Conservation (phyloP, 2,113 vertebrate genomes). For the Mionectes macconnelli region DNA sequence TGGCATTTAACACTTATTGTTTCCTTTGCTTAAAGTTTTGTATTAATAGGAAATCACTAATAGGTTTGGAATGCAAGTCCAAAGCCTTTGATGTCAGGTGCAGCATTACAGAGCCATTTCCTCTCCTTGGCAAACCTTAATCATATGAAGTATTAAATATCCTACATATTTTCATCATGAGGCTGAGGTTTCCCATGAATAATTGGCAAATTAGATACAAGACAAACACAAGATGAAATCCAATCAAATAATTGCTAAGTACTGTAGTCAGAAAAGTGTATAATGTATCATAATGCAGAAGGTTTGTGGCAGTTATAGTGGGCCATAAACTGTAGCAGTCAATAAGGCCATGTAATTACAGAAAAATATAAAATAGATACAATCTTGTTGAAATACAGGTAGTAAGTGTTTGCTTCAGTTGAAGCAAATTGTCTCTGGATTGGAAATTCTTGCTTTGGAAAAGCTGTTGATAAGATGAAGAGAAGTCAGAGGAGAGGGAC, state of each 20-base stretch:
- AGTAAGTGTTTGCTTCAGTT: background rate
- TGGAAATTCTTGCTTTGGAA: background rate
- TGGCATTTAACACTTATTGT: background rate
- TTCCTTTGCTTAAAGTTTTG: background rate
- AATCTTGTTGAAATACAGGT: background rate
- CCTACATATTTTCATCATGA: background rate
- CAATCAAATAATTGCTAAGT: background rate
- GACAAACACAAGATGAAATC: background rate
- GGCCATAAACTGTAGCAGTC: background rate
- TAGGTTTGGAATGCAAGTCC: background rate
- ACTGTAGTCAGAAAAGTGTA: background rate
- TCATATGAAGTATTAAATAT: background rate
- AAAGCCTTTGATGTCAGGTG: background rate
- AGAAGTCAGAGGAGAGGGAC: background rate
- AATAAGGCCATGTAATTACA: background rate
- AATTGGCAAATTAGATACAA: background rate
- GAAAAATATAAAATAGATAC: background rate
- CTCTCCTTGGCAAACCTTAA: background rate
- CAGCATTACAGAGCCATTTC: background rate
- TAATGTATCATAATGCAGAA: background rate
- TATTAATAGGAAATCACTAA: background rate
- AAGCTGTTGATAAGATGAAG: background rate
- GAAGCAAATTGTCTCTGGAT: background rate
- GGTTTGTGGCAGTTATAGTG: background rate
- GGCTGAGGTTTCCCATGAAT: background rate